These are phyloP conservation scores for Paramormyrops kingsleyae DNA, from an alignment of 2,113 vertebrate genomes.

Conservation along the genomic window DNA sequence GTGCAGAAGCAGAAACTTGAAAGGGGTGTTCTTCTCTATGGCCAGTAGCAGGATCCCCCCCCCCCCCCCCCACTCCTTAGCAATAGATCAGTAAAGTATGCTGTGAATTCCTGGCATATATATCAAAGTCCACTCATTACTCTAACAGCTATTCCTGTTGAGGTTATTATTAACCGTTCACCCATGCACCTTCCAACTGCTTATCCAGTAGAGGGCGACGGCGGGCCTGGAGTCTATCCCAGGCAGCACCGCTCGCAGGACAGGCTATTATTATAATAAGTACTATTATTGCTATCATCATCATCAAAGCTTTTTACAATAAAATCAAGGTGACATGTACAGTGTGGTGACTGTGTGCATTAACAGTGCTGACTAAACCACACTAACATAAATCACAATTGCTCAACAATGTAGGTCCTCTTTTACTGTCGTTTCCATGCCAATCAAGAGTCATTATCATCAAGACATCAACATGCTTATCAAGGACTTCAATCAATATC, in stretches of 20 bases:
- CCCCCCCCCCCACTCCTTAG: slow-evolving; percentile 44
- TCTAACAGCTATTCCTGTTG: not conserved
- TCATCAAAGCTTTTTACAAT: not conserved
- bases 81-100: slow-evolving; percentile 33
- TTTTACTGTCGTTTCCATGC: not conserved
- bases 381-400: not conserved
- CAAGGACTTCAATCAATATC: not conserved
- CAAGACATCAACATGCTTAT: not conserved
- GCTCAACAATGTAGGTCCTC: not conserved
- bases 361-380: not conserved
- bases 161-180: not conserved
- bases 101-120: not conserved
- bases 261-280: not conserved
- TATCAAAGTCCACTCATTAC: not conserved
- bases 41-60: slow-evolving; percentile 28
- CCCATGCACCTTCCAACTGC: not conserved
- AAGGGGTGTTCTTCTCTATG: slow-evolving; percentile 45
- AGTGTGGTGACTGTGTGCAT: not conserved
- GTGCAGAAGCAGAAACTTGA: slow-evolving; percentile 42
- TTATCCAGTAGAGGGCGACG: not conserved
- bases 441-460: not conserved
- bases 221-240: not conserved
- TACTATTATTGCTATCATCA: not conserved
- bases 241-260: not conserved
- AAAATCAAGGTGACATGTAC: not conserved